Evolutionary conservation across 64 coral and sea anemone species (phyloP).

Genomic region (Pocillopora damicornis): DNA sequence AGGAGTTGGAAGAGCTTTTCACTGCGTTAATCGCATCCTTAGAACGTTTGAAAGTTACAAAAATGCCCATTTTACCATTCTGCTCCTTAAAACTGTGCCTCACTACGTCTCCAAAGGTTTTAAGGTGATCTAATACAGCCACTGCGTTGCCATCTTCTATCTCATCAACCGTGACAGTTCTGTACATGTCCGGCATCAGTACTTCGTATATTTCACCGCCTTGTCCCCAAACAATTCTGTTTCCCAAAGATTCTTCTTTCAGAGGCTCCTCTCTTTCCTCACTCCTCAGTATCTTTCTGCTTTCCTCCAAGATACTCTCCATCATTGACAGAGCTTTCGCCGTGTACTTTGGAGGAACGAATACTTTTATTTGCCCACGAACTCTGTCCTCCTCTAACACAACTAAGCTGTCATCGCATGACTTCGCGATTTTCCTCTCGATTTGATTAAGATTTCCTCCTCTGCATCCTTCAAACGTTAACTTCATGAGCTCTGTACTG

Average conservation of each 20-base stretch:
- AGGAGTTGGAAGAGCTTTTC: neutral
- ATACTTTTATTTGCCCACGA: constrained; percentile 33
- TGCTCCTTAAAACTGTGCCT: neutral
- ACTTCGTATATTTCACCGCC: constrained; percentile 68
- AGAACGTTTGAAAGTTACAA: constrained; percentile 41
- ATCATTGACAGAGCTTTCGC: constrained; percentile 28
- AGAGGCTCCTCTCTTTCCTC: constrained; percentile 35
- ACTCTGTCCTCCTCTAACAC: constrained; percentile 22
- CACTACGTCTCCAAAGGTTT: constrained; percentile 31
- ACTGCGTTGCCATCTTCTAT: neutral
- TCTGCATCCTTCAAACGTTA: constrained; percentile 12
- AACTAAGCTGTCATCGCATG: constrained; percentile 19
- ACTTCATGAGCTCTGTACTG: constrained; percentile 32
- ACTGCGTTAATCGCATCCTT: constrained; percentile 26
- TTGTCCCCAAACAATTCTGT: constrained; percentile 56
- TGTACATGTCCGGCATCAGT: constrained; percentile 77
- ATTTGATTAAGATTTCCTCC: neutral
- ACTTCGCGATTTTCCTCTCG: constrained; percentile 10
- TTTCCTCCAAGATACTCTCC: constrained; percentile 27
- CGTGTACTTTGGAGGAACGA: constrained; percentile 22
- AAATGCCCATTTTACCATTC: constrained; percentile 3
- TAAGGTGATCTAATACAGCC: neutral
- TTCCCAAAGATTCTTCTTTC: constrained; percentile 1
- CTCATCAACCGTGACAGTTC: constrained; percentile 55
- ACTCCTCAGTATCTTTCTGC: constrained; percentile 17